Conservation (phyloP, 2,113 vertebrate genomes). For the Oreocharis arfaki region DNA sequence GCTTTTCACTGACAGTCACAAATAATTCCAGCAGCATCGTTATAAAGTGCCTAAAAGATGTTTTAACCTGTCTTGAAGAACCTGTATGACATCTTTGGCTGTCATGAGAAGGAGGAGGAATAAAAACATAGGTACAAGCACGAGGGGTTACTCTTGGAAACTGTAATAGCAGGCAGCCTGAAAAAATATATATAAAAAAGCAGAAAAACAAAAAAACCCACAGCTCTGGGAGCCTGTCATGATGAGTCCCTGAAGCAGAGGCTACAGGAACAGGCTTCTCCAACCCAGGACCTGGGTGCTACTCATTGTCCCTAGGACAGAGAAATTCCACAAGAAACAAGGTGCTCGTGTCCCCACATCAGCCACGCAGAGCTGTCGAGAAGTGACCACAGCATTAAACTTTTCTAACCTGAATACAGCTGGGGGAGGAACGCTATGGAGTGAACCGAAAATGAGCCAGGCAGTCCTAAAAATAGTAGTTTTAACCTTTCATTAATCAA, state of each 20-base stretch:
- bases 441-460: background rate
- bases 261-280: background rate
- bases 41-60: constrained; percentile 1
- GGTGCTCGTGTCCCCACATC: rapidly evolving
- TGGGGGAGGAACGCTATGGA: background rate
- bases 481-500: background rate
- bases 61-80: constrained; percentile 29
- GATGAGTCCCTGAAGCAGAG: rapidly evolving
- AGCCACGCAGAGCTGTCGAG: rapidly evolving
- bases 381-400: background rate
- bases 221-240: background rate
- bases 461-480: background rate
- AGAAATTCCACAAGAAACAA: background rate
- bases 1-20: constrained; percentile 29
- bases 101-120: background rate
- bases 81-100: background rate
- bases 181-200: background rate
- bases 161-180: background rate
- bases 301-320: rapidly evolving
- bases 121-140: background rate
- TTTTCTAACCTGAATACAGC: background rate
- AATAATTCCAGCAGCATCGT: constrained; percentile 2
- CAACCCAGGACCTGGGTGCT: rapidly evolving
- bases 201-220: background rate
- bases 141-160: background rate